Base-by-base conservation (phyloP, 1,140 invertebrate species). In the Aplysia californica region DNA sequence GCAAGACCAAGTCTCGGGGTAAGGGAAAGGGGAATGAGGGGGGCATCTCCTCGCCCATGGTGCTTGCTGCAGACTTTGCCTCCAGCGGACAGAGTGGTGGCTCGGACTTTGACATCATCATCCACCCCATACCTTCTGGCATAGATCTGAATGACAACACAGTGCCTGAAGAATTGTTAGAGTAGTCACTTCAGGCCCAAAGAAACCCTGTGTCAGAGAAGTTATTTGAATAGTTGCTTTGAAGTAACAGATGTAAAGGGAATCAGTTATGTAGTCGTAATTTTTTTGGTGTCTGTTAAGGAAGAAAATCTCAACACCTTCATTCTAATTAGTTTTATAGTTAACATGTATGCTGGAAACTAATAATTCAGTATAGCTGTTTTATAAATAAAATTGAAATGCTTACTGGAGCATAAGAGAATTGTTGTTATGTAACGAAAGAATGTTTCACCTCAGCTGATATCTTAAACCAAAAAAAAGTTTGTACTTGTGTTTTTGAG, bases 1-100 rank as follows among this genome's bases (percentile, higher is more conserved):
- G 87, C 10, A 88, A 88, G 64, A 88, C 87, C 4, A 87, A 87
- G 76, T 87, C 87, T 36, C 77, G 85, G 4, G 87, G 87, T 0
- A 87, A 87, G 77, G 87, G 87, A 2, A 88, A 88, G 76, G 86
- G 87, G 35, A 75, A 80, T 23, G 84, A 81, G 6, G 83, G 77
- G 64, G 59, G 85, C 38, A 81, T 82, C n/a, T 79, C 82, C 44
- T 76, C 77, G 20, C 55, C 79, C n/a, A 68, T 81, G 58, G 41
- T 77, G 36, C 56, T 73, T 21, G 21, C 26, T 38, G 65, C 64
- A 78, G 50, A 73, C 33, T 55, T 73, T 56, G 29, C 44, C 33
- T 73, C 75, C 4, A 44, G 35, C 15, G 31, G 66, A 6, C 55
- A 75, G 18, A 66, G 39, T 44, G 23, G 59, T 18, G 38, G 26